Evolutionary conservation across 1,140 invertebrate genomes (phyloP), one percentile per base, ranked within the genome.

Genomic region (Dolichoris vasculosae): DNA sequence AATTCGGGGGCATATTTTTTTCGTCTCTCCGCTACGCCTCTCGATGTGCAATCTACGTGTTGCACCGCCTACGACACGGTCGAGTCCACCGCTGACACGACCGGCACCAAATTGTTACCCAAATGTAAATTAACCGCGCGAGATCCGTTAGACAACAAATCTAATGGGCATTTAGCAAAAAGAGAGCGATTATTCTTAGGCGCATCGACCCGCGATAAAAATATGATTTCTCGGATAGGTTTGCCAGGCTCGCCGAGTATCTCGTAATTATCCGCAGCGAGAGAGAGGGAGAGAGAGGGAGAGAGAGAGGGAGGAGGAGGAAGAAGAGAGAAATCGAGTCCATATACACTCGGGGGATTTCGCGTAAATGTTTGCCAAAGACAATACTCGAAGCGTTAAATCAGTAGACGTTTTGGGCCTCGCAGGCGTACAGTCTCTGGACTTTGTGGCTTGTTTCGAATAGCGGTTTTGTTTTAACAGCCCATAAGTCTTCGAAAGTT

Each of bases 71-170:
- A 23, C 79, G 43, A 75, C 69, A 82, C 38, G 67, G 32, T 43
- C 69, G 48, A 32, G 38, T 46, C 17, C 2, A 59, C 7, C 38
- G 23, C 20, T 15, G 8, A 8, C 26, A 40, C 17, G 11, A n/a
- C 46, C n/a, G 20, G 30, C 32, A 7, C 88, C 59, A 84, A 86
- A 82, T 64, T 84, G 89, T 89, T 88, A 90, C 89, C 88, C 86
- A 90, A 92, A 92, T 93, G 91, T 91, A 93, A 92, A 93, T 92
- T 88, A 89, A 90, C 87, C 88, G 84, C 82, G 84, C 87, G 79
- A 69, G 40, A 84, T 90, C 90, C 91, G 89, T 91, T 92, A 90
- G 88, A 92, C 90, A 90, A 91, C 91, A 92, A 87, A 92, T 90
- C 89, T 89, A 87, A 83, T 84, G 63, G 90, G 84, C 35, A 78